phyloP scores from a whole-genome alignment of 2,113 vertebrate genomes.

The Phaetusa simplex region DNA sequence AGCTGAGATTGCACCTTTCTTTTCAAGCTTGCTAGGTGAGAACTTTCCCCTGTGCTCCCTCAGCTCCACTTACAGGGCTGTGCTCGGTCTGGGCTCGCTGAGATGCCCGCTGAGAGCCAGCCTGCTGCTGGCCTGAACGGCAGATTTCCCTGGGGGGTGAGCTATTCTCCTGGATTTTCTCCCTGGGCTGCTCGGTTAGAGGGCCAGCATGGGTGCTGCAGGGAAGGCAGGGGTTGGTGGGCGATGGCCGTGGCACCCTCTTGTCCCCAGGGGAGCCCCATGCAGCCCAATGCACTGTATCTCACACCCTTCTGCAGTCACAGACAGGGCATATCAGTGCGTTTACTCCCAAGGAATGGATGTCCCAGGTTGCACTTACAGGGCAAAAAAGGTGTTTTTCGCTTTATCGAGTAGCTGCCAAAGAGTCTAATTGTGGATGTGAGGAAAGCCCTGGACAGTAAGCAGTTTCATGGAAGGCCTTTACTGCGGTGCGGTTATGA shows the following conservation, averaged over 20 bases:
- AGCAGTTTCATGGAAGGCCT: not conserved
- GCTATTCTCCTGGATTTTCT: not conserved
- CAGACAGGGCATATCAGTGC: not conserved
- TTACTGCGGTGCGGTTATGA: not conserved
- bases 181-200: not conserved
- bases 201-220: not conserved
- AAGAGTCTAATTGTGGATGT: not conserved
- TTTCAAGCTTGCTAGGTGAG: not conserved
- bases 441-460: not conserved
- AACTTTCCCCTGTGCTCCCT: not conserved
- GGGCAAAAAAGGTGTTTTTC: not conserved
- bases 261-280: not conserved
- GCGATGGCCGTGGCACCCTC: not conserved
- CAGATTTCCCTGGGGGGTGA: not conserved
- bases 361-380: not conserved
- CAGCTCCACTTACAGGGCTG: not conserved
- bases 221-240: not conserved
- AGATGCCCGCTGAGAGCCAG: not conserved
- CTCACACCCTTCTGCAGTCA: not conserved
- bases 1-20: not conserved
- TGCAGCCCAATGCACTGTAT: fast-evolving
- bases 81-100: fast-evolving
- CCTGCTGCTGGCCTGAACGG: not conserved
- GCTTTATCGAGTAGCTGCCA: not conserved
- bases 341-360: not conserved